Evolutionary conservation across 1,140 invertebrate species (phyloP), one percentile per base, ranked within the genome.

Genomic region (Apis laboriosa): DNA sequence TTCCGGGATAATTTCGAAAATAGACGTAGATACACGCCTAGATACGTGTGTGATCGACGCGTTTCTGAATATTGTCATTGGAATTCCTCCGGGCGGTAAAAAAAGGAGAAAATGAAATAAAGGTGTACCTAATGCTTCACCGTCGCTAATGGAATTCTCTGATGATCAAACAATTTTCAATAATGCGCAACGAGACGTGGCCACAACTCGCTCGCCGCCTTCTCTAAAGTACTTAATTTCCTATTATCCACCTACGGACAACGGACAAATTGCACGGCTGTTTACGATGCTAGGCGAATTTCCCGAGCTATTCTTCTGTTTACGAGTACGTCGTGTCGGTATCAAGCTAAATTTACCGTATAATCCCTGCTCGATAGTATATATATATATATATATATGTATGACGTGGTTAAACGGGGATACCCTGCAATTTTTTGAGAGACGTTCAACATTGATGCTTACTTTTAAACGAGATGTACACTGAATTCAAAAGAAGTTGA

Each of bases 111-210:
- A 75, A 81, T 76, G 63, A 76, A 81, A 17, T 53, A 55, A 43
- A 43, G 15, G 55, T 77, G 49, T 34, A 60, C 49, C 73, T 43
- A 81, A 81, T 53, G 19, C 73, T 34, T 60, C 73, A 28, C 24
- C 24, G 15, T 55, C 63, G 64, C 21, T 81, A 81, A 81, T 77
- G 80, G 80, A 53, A 67, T 68, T 43, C 63, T n/a, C 9, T 12
- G 73, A 81, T 68, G 73, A 64, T 53, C 72, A 76, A 76, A 81
- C 55, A 76, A 81, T 77, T 76, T 74, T 68, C 43, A 58, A 51
- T 60, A 60, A 76, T 34, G 49, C 43, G 49, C 13, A 43, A 43
- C 51, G 61, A 49, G 49, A 73, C 51, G 51, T 24, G 19, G 9
- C 13, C 19, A 0, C 15, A 15, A 9, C 8, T 9, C 19, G 55